A percentile compares a stretch with the other conserved stretches of the same genome.
Evolutionary conservation across 2,113 vertebrate genomes (phyloP).

Genomic region (Mionectes macconnelli): DNA sequence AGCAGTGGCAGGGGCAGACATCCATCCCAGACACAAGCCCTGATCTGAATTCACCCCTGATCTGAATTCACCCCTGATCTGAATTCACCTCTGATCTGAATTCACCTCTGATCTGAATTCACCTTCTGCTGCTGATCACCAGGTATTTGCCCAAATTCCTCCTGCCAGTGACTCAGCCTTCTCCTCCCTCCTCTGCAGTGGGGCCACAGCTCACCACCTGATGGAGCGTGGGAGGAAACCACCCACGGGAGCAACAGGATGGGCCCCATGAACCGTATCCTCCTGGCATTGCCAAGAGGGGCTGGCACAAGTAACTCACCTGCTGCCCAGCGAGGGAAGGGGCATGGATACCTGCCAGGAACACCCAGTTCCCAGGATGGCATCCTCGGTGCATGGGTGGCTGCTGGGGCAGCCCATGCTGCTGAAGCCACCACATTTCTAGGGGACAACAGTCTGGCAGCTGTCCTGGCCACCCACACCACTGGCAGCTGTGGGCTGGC

Average conservation of each 20-base stretch:
- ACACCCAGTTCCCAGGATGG: not conserved
- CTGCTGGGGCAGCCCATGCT: not conserved
- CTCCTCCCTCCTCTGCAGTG: not conserved
- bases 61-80: not conserved
- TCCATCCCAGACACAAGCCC: not conserved
- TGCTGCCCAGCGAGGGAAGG: accelerated
- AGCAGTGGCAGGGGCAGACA: not conserved
- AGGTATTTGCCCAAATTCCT: conserved; percentile 26
- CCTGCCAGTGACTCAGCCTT: not conserved
- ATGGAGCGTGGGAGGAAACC: not conserved
- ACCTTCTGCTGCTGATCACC: not conserved
- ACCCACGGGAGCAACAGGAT: accelerated
- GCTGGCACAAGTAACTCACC: not conserved
- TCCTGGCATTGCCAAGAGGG: not conserved
- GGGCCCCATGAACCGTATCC: not conserved
- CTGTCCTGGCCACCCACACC: not conserved
- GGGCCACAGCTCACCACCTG: not conserved
- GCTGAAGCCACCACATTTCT: not conserved
- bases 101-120: not conserved
- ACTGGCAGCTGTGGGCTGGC: not conserved
- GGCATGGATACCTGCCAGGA: not conserved
- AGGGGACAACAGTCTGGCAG: not conserved
- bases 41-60: not conserved
- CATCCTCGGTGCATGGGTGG: not conserved
- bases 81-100: not conserved